phyloP scores from a whole-genome alignment of 35 echinoderm and acorn worm species.

The Apostichopus californicus region DNA sequence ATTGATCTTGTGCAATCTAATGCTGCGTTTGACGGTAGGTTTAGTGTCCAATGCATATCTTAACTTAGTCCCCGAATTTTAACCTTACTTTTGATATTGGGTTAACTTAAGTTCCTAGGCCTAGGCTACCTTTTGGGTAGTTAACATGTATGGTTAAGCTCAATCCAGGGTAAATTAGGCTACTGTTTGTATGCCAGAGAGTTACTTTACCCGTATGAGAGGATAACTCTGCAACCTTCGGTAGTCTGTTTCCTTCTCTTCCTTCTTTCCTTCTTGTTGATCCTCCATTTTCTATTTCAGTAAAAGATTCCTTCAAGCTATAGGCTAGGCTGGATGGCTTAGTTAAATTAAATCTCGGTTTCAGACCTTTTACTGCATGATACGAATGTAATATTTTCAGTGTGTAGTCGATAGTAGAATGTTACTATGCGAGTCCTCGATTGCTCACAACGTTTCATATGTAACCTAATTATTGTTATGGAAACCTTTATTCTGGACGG shows the following conservation, averaged over 20 bases:
- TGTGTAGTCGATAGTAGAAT: no score
- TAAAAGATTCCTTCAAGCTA: neutral
- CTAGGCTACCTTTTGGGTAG: neutral
- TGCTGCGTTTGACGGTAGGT: no score
- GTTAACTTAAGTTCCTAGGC: neutral
- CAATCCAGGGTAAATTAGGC: neutral
- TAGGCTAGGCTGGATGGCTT: no score
- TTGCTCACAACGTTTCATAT: no score
- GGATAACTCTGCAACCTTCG: conserved; percentile 95
- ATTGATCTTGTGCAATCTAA: no score
- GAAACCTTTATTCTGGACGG: conserved; percentile 9
- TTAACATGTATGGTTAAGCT: neutral
- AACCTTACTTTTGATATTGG: neutral
- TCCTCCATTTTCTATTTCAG: conserved; percentile 70
- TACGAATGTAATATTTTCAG: no score
- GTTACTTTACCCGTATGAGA: conserved; percentile 79
- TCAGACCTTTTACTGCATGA: no score
- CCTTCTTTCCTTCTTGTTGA: conserved; percentile 93
- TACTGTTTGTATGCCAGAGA: neutral
- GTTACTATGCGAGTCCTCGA: no score
- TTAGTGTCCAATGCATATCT: no score
- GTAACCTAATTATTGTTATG: conserved; percentile 34
- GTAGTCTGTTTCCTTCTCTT: conserved; percentile 97
- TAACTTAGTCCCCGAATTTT: no score
- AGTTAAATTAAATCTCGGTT: no score